Evolutionary conservation across 2,888 invertebrate species (phyloP), one percentile per base, ranked within the genome.

Genomic region (Drosophila anceps): DNA sequence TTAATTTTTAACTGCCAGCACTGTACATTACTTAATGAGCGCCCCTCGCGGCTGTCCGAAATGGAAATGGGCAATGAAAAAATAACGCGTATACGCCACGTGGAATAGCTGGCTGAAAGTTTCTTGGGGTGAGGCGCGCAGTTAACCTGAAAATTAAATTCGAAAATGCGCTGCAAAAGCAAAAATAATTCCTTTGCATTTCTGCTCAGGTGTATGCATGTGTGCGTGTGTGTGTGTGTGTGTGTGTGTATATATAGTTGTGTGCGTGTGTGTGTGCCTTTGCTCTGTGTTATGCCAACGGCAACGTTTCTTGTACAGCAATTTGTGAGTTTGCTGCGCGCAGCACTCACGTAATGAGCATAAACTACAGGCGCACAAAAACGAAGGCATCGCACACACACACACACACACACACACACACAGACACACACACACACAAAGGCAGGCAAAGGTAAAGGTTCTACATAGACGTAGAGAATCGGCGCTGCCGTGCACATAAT

Each of bases 261-360:
- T 35, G 44, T 46, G 53, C 53, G 44, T 54, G 50, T 60, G 50
- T 60, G 50, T 60, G 53, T 29, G 61, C 29, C 33, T 43, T 74
- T 61, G 35, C 46, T 41, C 54, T 66, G 69, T 86, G 73, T 81
- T 71, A 55, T 46, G 88, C 88, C 83, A 71, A n/a, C 74, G 85
- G 88, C 88, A 54, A 71, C 84, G 74, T 87, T 87, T 82, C 84
- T 84, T 84, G 84, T 87, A 76, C 88, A 88, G 84, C 81, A 84
- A 84, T 79, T 84, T 87, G 88, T 75, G 88, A 87, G 83, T 81
- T 81, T 84, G 80, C 79, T 79, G 84, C 73, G 84, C 82, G 71
- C 78, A 84, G 73, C 85, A 81, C 88, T 84, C 84, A 84, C 84
- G 84, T 84, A 84, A 84, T 84, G 84, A 84, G 88, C 88, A 84